Percentiles rank a stretch among this genome's conserved stretches.
phyloP scores from a whole-genome alignment of 2,888 invertebrate species.

The Chloroclysta siterata region DNA sequence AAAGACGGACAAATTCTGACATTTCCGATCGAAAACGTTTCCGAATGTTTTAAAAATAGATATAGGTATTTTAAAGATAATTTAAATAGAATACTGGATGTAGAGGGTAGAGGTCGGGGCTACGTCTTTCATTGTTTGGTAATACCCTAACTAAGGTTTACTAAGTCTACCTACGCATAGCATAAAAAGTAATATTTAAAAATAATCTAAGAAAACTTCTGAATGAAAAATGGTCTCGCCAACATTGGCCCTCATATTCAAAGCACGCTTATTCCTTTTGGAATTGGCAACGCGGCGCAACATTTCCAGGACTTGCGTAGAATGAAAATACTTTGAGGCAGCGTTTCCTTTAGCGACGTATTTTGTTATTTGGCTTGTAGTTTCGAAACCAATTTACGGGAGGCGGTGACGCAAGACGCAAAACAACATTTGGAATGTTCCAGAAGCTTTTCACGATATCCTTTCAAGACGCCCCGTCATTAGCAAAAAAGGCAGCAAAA shows the following conservation, averaged over 20 bases:
- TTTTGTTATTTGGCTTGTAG: constrained; percentile 57
- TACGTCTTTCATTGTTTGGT: no score
- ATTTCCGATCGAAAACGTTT: no score
- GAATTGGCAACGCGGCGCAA: constrained; percentile 33
- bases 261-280: constrained; percentile 32
- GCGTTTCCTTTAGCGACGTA: constrained; percentile 45
- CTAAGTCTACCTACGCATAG: no score
- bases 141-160: no score
- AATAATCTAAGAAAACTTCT: constrained; percentile 14
- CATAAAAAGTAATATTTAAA: background rate
- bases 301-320: constrained; percentile 26
- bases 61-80: no score
- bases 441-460: constrained; percentile 54
- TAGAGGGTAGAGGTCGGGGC: no score
- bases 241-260: constrained; percentile 24
- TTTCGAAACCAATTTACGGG: constrained; percentile 62
- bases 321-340: constrained; percentile 36
- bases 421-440: constrained; percentile 50
- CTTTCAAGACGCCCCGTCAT: constrained; percentile 53
- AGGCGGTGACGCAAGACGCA: constrained; percentile 50
- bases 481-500: constrained; percentile 54
- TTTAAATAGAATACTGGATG: no score
- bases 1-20: no score
- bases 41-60: no score
- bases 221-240: constrained; percentile 17